These are phyloP conservation scores for Lepus townsendii DNA, from an alignment of 2,797 vertebrate species.

Conservation along the genomic window DNA sequence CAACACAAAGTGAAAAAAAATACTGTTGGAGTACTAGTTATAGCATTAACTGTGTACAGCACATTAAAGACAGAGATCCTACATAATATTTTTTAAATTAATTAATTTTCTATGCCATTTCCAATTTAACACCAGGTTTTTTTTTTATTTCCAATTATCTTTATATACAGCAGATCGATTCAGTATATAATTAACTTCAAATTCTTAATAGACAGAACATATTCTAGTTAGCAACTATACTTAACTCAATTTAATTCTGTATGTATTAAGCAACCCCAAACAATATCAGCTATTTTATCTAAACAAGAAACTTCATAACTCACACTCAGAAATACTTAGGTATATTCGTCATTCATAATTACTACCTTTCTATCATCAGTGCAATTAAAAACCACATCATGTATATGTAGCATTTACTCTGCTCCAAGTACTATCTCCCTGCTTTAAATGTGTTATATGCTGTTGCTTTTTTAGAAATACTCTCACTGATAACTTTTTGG, in stretches of 20 bases:
- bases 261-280: background rate
- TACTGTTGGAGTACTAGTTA: too few relatives aligned
- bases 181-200: constrained; percentile 12
- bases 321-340: background rate
- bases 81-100: too few relatives aligned
- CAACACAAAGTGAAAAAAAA: too few relatives aligned
- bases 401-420: background rate
- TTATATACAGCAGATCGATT: too few relatives aligned
- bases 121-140: too few relatives aligned
- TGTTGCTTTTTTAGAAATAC: background rate
- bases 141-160: too few relatives aligned
- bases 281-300: background rate
- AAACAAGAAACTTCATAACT: background rate
- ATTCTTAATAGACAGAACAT: background rate
- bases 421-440: background rate
- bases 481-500: background rate
- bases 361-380: background rate
- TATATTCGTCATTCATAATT: background rate
- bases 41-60: too few relatives aligned
- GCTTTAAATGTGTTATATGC: background rate
- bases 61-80: too few relatives aligned
- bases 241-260: constrained; percentile 7
- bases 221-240: background rate
- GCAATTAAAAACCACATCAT: background rate
- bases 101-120: too few relatives aligned